phyloP scores from a whole-genome alignment of 2,888 invertebrate species.

The Drymonia ruficornis region DNA sequence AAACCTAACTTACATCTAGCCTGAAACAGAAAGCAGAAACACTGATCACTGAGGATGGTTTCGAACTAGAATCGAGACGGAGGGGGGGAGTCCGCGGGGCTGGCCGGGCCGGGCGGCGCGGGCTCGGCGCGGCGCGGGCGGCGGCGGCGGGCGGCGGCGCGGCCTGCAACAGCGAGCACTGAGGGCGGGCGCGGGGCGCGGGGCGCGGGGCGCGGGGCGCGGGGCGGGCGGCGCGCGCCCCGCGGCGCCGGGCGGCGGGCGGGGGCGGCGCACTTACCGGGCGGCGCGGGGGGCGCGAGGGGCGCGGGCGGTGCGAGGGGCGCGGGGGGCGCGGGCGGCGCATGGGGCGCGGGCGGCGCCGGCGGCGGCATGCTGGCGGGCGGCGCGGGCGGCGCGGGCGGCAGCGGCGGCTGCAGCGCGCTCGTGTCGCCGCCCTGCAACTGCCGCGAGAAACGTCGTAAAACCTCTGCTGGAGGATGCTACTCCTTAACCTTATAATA shows the following conservation, averaged over 20 bases:
- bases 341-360: conserved; percentile 9
- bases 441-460: conserved; percentile 10
- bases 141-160: conserved; percentile 28
- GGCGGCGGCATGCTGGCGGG: conserved; percentile 16
- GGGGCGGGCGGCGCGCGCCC: conserved; percentile 21
- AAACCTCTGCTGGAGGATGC: no score
- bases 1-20: conserved; percentile 82
- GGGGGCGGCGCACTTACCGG: conserved; percentile 11
- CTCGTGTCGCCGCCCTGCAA: conserved; percentile 36
- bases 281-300: conserved; percentile 7
- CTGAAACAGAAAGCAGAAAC: conserved; percentile 83
- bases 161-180: conserved; percentile 48
- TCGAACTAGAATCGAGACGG: conserved; percentile 60
- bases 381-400: conserved; percentile 15
- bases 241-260: conserved; percentile 15
- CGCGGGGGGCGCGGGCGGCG: conserved; percentile 7
- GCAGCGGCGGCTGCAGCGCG: conserved; percentile 29
- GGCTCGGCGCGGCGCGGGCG: conserved; percentile 19
- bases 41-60: conserved; percentile 71
- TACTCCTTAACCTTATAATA: no score
- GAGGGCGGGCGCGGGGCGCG: conserved; percentile 23
- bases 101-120: conserved; percentile 22
- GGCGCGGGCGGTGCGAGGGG: conserved; percentile 10
- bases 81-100: conserved; percentile 35
- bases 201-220: conserved; percentile 18